These are phyloP conservation scores for Heliconius eleuchia DNA, from an alignment of 1,140 invertebrate genomes.

Conservation along the genomic window DNA sequence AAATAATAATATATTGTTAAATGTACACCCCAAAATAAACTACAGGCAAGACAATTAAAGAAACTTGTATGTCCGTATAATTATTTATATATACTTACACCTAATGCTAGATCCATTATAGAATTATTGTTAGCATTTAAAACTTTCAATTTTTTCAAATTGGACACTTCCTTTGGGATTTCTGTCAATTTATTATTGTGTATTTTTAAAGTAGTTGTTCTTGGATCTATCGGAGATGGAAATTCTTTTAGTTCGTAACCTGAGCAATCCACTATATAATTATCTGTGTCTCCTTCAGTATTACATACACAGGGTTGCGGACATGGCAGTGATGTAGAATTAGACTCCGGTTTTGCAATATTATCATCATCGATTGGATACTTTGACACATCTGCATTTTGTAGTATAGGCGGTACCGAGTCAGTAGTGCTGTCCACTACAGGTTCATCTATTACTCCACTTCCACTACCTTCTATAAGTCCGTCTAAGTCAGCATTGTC, in stretches of 20 bases:
- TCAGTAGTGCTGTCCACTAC: slow-evolving; percentile 45
- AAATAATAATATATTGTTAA: too few species aligned
- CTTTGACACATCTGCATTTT: slow-evolving; percentile 48
- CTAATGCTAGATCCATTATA: slow-evolving; percentile 66
- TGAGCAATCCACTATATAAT: slow-evolving; percentile 66
- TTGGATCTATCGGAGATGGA: slow-evolving; percentile 58
- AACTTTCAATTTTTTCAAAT: slow-evolving; percentile 70
- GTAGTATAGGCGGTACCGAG: slow-evolving; percentile 41
- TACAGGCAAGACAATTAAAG: too few species aligned
- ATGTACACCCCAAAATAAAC: too few species aligned
- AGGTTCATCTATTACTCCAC: slow-evolving; percentile 49
- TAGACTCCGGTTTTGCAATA: slow-evolving; percentile 34
- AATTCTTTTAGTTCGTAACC: slow-evolving; percentile 64
- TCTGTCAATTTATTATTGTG: slow-evolving; percentile 79
- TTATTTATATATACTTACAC: slow-evolving; percentile 59
- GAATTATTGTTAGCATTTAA: slow-evolving; percentile 80
- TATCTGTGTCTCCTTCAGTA: slow-evolving; percentile 55
- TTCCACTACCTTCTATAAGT: slow-evolving; percentile 61
- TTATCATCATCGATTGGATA: slow-evolving; percentile 20
- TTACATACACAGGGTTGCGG: slow-evolving; percentile 66
- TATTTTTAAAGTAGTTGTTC: slow-evolving; percentile 71
- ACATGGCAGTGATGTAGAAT: slow-evolving; percentile 43
- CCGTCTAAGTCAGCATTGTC: slow-evolving; percentile 54
- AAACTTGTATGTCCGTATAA: too few species aligned
- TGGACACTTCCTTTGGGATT: slow-evolving; percentile 78